Evolutionary conservation across 2,113 vertebrate genomes (phyloP), one percentile per base, ranked within the genome.

Genomic region (Lophotis ruficrista): DNA sequence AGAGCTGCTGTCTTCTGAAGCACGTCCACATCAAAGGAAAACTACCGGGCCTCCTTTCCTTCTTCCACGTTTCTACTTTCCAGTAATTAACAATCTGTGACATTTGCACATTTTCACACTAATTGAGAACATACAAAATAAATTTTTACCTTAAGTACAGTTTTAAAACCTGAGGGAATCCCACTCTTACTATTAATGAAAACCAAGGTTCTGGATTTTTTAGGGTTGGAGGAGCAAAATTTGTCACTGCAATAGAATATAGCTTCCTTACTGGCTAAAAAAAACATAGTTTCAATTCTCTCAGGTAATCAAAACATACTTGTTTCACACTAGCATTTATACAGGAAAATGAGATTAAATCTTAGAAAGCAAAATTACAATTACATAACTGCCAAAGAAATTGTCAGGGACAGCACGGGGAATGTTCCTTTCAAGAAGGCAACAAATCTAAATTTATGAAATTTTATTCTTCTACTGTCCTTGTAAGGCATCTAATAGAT

Each of bases 21-120:
- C 77, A 70, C 4, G 0, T 23, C 30, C 31, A 62, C 69, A 78
- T 92, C 83, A 92, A 87, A 93, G 60, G 15, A 37, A 73, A 62
- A 43, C 64, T 31, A 28, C 24, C 73, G 45, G 17, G 19, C 28
- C 56, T 73, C 84, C 73, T 72, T 41, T 56, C 72, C 73, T 79
- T 68, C 51, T 81, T 57, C 58, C 23, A 10, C 16, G 15, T 75
- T 90, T 79, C 60, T 24, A 24, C 30, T 58, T 90, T 43, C 45
- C 57, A 85, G 65, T 84, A 93, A 93, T 94, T 93, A 91, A 96
- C 88, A 79, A 65, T 25, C 70, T 57, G 53, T 72, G 88, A 95
- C 90, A 64, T 57, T 78, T 93, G 61, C 70, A 90, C 56, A 27
- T 84, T 94, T 95, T 87, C 65, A 76, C 65, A 76, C 72, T 89